Conservation (phyloP, 64 coral and sea anemone genomes). For the Pocillopora verrucosa region DNA sequence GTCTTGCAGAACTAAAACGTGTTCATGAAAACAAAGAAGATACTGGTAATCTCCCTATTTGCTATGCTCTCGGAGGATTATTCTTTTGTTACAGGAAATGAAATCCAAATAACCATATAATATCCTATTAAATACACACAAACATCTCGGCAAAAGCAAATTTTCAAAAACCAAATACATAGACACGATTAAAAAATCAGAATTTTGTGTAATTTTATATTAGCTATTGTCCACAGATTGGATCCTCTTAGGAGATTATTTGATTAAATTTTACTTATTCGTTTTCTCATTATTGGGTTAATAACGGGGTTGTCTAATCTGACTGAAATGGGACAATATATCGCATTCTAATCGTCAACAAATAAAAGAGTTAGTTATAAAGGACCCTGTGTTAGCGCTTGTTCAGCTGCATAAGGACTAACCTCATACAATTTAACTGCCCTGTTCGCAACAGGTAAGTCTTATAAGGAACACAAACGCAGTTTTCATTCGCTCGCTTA, state of each 20-base stretch:
- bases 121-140: neutral
- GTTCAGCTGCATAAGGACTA: neutral
- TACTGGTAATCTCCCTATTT: neutral
- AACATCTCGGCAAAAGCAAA: neutral
- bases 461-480: slow-evolving; percentile 19
- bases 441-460: neutral
- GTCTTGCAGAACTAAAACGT: neutral
- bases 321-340: neutral
- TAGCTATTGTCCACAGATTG: neutral
- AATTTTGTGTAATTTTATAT: neutral
- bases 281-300: neutral
- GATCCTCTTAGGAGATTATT: neutral
- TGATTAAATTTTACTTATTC: slow-evolving; percentile 1
- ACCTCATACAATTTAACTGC: neutral
- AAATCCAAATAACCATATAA: neutral
- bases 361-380: slow-evolving; percentile 28
- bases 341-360: slow-evolving; percentile 1
- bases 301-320: slow-evolving; percentile 4
- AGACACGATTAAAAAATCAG: neutral
- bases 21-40: neutral
- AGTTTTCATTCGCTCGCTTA: neutral
- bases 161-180: neutral
- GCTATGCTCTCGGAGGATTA: slow-evolving; percentile 22
- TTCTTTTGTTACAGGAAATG: slow-evolving; percentile 19
- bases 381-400: neutral